Evolutionary conservation across 2,888 invertebrate genomes (phyloP), one percentile per base, ranked within the genome.

Genomic region (Cactoblastis cactorum): DNA sequence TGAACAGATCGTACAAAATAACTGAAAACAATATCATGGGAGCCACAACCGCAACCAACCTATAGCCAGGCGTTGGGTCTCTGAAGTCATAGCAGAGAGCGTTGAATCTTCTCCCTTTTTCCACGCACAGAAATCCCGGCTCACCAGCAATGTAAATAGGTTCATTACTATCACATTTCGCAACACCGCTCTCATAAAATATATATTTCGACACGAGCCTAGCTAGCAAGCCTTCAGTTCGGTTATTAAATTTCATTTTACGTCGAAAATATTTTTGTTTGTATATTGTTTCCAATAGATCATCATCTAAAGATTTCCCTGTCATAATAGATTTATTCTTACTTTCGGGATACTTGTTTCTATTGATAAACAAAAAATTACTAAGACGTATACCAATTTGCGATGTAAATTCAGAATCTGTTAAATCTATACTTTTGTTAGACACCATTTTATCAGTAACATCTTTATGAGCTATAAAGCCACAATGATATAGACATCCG

Each of bases 1-100:
- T 86, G 55, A 88, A 86, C 49, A 86, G 71, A 64, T 87, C 86
- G 50, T 83, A 87, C 17, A 89, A 70, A 55, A 87, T 84, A 3
- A 89, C 70, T 1, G 80, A 74, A 56, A 88, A 88, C 15, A 89
- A 65, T 11, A 77, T 78, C 11, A 83, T 68, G 0, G 87, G 82
- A 1, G 84, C 85, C 24, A 83, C 15, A n/a, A 88, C 77, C 8
- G 87, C 84, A 35, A 81, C 74, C 12, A 82, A 52, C 55, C 88
- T 71, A 50, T 86, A 87, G 0, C 77, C 83, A n/a, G 82, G 75
- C 1, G 77, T 74, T 9, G 81, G 80, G 54, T 87, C 86, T 39
- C 76, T 67, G 53, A 67, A 87, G 51, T 80, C 75, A 52, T 82
- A 86, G 59, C 88, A 89, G 5, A 87, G 64, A 0, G 73, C 71